These are phyloP conservation scores for Orthosia gracilis DNA, from an alignment of 2,888 invertebrate genomes.

Conservation along the genomic window DNA sequence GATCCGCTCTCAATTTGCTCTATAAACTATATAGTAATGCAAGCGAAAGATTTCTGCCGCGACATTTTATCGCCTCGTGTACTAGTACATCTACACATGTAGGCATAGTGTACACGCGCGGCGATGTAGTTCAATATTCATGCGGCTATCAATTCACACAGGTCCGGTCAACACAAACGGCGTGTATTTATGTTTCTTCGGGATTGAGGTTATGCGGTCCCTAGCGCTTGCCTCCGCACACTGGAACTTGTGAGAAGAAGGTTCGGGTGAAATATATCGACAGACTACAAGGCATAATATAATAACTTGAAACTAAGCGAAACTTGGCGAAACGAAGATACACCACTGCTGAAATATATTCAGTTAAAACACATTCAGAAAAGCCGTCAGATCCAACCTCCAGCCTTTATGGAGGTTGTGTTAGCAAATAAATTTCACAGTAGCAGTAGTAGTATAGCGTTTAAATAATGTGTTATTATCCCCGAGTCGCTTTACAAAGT, in stretches of 20 bases:
- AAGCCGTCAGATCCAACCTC: not conserved
- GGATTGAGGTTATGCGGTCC: conserved; percentile 23
- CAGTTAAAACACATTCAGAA: too few relatives aligned
- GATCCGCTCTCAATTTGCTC: conserved; percentile 12
- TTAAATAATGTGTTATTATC: not conserved
- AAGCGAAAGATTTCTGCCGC: not conserved
- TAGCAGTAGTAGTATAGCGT: too few relatives aligned
- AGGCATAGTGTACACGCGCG: not conserved
- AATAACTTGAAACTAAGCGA: too few relatives aligned
- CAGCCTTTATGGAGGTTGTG: too few relatives aligned
- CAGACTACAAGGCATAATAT: too few relatives aligned
- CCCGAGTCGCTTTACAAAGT: not conserved
- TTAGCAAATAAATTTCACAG: not conserved
- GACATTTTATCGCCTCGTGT: not conserved
- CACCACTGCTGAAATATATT: not conserved
- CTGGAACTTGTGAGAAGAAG: conserved; percentile 12
- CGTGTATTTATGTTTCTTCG: conserved; percentile 56
- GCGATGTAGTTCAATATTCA: conserved; percentile 41
- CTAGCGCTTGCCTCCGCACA: not conserved
- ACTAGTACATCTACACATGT: too few relatives aligned
- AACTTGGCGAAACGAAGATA: not conserved
- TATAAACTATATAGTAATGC: conserved; percentile 1
- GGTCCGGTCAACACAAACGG: conserved; percentile 38
- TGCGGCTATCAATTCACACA: conserved; percentile 41
- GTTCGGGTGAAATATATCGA: not conserved